Percentiles rank a stretch among this genome's conserved stretches.
phyloP scores from a whole-genome alignment of 1,140 invertebrate species.

The Drosophila mauritiana region DNA sequence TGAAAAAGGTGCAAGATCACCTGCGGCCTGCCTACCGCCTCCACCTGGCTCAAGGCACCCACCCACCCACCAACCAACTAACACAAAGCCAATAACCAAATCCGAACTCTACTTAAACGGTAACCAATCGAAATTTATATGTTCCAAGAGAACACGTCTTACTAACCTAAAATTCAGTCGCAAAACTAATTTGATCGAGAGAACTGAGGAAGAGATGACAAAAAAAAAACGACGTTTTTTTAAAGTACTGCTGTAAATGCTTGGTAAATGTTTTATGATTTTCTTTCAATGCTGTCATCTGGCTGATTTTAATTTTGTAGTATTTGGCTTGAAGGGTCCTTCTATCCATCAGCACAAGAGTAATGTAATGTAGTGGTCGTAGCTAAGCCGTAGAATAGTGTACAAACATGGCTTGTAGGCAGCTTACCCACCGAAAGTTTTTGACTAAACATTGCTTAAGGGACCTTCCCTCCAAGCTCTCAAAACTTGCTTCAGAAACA shows the following conservation, averaged over 20 bases:
- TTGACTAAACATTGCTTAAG: constrained; percentile 70
- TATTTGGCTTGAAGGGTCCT: constrained; percentile 12
- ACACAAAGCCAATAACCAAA: constrained; percentile 18
- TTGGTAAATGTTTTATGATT: constrained; percentile 46
- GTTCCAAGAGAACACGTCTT: constrained; percentile 25
- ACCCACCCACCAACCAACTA: constrained; percentile 21
- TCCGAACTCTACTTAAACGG: neutral
- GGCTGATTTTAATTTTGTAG: constrained; percentile 28
- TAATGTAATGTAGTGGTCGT: constrained; percentile 7
- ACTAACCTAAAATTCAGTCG: constrained; percentile 1
- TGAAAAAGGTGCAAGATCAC: constrained; percentile 41
- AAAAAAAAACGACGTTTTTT: neutral
- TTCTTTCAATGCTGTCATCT: neutral
- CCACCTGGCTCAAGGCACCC: neutral
- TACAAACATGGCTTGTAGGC: constrained; percentile 21
- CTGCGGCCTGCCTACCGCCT: neutral
- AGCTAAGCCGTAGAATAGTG: constrained; percentile 8
- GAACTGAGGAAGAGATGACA: constrained; percentile 4
- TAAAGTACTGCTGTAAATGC: constrained; percentile 22
- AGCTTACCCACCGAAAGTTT: constrained; percentile 35
- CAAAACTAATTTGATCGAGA: constrained; percentile 8
- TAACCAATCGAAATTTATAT: constrained; percentile 41
- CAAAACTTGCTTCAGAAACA: neutral
- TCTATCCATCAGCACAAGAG: neutral
- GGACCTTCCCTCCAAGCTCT: constrained; percentile 10